Conservation (phyloP, 2,113 vertebrate species). For the Ibidorhyncha struthersii region DNA sequence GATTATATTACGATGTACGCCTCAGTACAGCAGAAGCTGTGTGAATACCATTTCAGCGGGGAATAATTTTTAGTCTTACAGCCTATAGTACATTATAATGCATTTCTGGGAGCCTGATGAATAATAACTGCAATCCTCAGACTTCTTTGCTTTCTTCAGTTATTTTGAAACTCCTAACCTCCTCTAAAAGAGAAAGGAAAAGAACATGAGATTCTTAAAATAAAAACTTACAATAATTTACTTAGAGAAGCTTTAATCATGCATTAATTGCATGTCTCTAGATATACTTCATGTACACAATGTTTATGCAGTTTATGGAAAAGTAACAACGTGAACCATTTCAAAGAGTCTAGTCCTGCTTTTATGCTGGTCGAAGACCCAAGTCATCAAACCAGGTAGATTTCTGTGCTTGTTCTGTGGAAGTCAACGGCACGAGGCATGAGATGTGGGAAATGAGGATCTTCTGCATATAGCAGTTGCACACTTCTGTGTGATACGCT, state of each 20-base stretch:
- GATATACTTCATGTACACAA: neutral
- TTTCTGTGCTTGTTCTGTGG: neutral
- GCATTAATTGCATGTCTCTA: neutral
- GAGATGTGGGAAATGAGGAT: neutral
- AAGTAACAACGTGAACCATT: neutral
- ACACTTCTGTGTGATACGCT: fast-evolving
- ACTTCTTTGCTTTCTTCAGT: slow-evolving; percentile 15
- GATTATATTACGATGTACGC: slow-evolving; percentile 70
- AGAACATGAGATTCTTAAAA: neutral
- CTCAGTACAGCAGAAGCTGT: slow-evolving; percentile 66
- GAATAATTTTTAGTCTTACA: slow-evolving; percentile 76
- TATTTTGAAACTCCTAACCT: neutral
- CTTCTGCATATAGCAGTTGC: neutral
- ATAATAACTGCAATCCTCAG: slow-evolving; percentile 22
- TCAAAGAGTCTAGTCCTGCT: neutral
- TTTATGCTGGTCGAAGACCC: neutral
- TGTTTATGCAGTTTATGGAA: neutral
- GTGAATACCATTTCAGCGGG: slow-evolving; percentile 69
- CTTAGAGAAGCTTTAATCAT: neutral
- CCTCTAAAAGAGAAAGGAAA: neutral
- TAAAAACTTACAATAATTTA: neutral
- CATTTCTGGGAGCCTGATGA: slow-evolving; percentile 69
- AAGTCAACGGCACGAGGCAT: neutral
- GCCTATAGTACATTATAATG: slow-evolving; percentile 69
- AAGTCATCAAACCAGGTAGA: neutral